Percentiles rank a stretch among this genome's conserved stretches.
Conservation (phyloP, 2,888 invertebrate species). For the Aporophyla nigra region DNA sequence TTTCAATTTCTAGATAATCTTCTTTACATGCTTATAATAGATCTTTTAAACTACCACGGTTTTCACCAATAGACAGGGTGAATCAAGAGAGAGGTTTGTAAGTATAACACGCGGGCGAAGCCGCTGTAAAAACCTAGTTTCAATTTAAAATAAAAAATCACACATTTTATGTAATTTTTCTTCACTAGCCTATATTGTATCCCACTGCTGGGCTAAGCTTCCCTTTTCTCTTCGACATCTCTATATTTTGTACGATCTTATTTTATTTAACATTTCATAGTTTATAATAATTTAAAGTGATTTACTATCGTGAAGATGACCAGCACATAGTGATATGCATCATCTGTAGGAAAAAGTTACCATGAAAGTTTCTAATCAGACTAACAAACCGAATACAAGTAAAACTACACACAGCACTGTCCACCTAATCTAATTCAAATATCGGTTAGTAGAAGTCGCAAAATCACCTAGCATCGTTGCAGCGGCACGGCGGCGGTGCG, state of each 20-base stretch:
- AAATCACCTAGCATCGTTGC: conserved; percentile 60
- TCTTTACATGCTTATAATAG: no score
- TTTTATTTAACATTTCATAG: no score
- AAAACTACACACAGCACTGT: conserved; percentile 8
- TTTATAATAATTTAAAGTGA: neutral
- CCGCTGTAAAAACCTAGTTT: no score
- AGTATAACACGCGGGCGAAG: no score
- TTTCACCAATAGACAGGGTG: no score
- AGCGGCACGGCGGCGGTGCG: conserved; percentile 36
- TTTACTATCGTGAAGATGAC: neutral
- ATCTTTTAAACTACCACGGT: no score
- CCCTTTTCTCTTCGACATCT: neutral
- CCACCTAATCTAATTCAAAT: conserved; percentile 53
- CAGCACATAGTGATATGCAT: neutral
- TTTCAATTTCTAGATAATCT: no score
- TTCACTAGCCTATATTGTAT: neutral
- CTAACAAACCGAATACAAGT: neutral
- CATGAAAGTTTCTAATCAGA: neutral
- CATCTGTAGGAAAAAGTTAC: neutral
- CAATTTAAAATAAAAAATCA: neutral
- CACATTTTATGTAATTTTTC: neutral
- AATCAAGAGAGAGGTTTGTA: no score
- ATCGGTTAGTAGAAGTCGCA: conserved; percentile 58
- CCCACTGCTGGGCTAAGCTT: neutral
- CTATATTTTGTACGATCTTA: neutral